Evolutionary conservation across 2,113 vertebrate genomes (phyloP), one percentile per base, ranked within the genome.

Genomic region (Probosciger aterrimus): DNA sequence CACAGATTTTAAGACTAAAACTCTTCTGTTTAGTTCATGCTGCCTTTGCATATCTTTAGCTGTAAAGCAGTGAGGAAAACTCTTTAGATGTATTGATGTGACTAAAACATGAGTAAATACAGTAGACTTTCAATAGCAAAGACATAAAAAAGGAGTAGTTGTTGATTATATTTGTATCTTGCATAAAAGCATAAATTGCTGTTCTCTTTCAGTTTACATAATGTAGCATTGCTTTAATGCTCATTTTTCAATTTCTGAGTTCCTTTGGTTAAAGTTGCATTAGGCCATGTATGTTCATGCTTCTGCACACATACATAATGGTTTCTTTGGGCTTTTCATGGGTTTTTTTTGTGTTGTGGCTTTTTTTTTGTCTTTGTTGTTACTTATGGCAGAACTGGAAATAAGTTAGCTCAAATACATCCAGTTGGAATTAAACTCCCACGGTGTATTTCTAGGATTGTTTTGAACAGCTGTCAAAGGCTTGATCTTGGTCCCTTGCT

Each of bases 351-450:
- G 22, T 35, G 33, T 15, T 35, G 33, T 59, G 20, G 30, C 28
- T 24, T 41, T 41, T 18, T 3, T 37, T 55, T 31, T 14, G 22
- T 35, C 33, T 23, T 59, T n/a, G 57, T 44, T 82, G 18, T 73
- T 93, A 23, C 25, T 86, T 82, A 18, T 50, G n/a, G 17, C 41
- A 62, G 50, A 92, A 76, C 39, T 85, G n/a, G 35, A 85, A 94
- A 39, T 39, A 7, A 76, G 19, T 75, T 76, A 37, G 7, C 12
- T 84, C 7, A 85, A 44, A 70, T 77, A 27, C 63, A 63, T 75
- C 6, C 15, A 52, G 3, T 14, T 88, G 31, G 30, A 59, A 52
- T 89, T 49, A 76, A 59, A 73, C 55, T 67, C 62, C 11, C 5
- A 0, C 39, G 28, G 15, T n/a, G 4, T 87, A 14, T 62, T 92